These are phyloP conservation scores for Nibea coibor DNA, from an alignment of 2,113 vertebrate species.

Conservation along the genomic window DNA sequence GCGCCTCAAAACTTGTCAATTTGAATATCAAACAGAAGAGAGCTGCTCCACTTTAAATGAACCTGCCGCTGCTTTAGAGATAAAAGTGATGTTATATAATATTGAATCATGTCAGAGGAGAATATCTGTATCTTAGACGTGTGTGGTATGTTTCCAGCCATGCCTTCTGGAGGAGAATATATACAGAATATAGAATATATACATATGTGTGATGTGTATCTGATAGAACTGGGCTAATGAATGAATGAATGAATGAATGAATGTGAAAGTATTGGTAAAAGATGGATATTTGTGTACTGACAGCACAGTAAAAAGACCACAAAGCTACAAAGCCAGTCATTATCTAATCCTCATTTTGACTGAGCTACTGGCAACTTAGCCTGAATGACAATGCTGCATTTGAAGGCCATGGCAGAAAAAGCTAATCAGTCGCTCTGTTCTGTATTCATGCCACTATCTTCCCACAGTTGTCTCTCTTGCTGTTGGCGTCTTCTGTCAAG, in stretches of 20 bases:
- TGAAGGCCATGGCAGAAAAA: conserved; percentile 33
- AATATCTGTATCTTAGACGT: not conserved
- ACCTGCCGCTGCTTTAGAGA: not conserved
- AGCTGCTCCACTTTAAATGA: not conserved
- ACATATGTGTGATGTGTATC: not conserved
- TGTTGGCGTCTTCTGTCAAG: conserved; percentile 27
- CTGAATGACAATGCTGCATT: conserved; percentile 43
- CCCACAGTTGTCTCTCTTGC: conserved; percentile 38
- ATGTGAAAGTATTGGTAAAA: not conserved
- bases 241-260: not conserved
- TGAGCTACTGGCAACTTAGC: conserved; percentile 25
- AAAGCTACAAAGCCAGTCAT: conserved; percentile 17
- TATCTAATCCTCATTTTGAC: conserved; percentile 48
- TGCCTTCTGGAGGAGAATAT: not conserved
- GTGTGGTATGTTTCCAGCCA: not conserved
- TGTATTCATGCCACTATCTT: conserved; percentile 52
- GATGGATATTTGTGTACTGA: conserved; percentile 13
- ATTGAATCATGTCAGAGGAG: not conserved
- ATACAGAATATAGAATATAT: too few relatives aligned
- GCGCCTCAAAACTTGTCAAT: not conserved
- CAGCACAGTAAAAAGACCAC: conserved; percentile 5
- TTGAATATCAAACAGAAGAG: conserved; percentile 15
- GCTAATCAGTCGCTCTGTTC: conserved; percentile 35
- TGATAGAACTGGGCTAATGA: not conserved
- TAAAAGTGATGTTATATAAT: conserved; percentile 15